Evolutionary conservation across 2,113 vertebrate genomes (phyloP).

Genomic region (Oryzias woworae): DNA sequence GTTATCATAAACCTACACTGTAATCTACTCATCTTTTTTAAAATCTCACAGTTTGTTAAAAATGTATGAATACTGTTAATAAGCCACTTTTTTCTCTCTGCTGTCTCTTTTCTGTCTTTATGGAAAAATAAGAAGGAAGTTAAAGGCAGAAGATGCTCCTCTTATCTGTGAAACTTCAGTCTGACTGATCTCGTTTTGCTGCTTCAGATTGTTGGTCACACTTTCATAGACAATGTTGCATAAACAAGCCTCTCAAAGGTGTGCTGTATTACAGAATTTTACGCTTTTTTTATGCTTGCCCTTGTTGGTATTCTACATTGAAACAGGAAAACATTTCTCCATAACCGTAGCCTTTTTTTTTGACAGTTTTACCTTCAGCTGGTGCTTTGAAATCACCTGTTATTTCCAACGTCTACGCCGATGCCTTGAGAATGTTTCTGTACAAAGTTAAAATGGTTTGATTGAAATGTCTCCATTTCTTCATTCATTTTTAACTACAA

Average conservation of each 20-base stretch:
- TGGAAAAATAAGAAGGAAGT: no score
- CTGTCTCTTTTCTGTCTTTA: slow-evolving; percentile 16
- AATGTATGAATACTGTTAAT: slow-evolving; percentile 18
- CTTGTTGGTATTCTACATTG: no score
- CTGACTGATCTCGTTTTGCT: no score
- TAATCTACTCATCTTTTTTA: slow-evolving; percentile 23
- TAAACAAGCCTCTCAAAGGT: no score
- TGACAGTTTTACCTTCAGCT: slow-evolving; percentile 19
- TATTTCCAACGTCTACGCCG: slow-evolving; percentile 64
- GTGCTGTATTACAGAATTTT: no score
- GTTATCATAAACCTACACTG: slow-evolving; percentile 5
- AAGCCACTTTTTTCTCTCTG: slow-evolving; percentile 13
- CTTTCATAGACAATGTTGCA: no score
- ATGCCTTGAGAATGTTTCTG: slow-evolving; percentile 68
- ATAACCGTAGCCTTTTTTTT: slow-evolving; percentile 4
- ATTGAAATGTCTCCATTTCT: no score
- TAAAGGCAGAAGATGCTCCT: no score
- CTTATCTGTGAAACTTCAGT: no score
- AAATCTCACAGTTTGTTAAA: slow-evolving; percentile 26
- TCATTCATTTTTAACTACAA: no score
- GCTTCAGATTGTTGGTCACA: no score
- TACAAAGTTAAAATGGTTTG: slow-evolving; percentile 11
- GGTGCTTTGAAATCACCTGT: slow-evolving; percentile 18
- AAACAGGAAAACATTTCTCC: slow-evolving; percentile 9
- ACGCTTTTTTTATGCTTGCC: no score